phyloP scores from a whole-genome alignment of 2,113 vertebrate genomes.

The Isurus oxyrinchus region DNA sequence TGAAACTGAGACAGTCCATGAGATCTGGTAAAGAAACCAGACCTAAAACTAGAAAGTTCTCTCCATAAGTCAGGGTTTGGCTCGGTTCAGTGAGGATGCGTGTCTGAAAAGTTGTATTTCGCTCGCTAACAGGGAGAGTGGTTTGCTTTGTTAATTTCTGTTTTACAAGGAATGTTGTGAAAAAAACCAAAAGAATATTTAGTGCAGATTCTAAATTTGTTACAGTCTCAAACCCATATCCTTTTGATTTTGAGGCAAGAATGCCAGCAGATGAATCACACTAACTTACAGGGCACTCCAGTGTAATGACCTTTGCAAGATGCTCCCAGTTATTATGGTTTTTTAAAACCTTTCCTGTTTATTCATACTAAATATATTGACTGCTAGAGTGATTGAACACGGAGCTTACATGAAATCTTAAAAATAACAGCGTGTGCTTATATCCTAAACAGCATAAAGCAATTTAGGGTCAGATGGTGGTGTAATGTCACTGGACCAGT shows the following conservation, averaged over 20 bases:
- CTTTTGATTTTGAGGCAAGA: background rate
- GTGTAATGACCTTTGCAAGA: background rate
- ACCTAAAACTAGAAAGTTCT: background rate
- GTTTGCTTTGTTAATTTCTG: background rate
- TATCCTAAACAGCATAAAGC: background rate
- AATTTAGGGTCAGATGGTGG: background rate
- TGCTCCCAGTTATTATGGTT: background rate
- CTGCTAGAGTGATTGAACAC: background rate
- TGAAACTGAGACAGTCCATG: background rate
- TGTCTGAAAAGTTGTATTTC: background rate
- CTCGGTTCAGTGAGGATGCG: background rate
- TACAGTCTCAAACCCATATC: background rate
- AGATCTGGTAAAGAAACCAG: constrained; percentile 12
- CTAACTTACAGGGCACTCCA: background rate
- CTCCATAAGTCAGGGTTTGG: background rate
- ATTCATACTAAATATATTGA: background rate
- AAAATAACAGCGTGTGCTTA: background rate
- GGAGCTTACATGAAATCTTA: background rate
- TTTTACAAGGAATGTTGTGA: background rate
- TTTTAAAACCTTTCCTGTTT: background rate
- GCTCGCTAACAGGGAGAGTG: background rate
- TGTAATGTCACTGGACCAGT: too few species aligned
- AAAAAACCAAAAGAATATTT: background rate
- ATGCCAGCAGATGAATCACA: background rate
- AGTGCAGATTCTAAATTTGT: background rate